These are phyloP conservation scores for Dasypus novemcinctus DNA, from an alignment of 2,113 vertebrate genomes.

Conservation along the genomic window DNA sequence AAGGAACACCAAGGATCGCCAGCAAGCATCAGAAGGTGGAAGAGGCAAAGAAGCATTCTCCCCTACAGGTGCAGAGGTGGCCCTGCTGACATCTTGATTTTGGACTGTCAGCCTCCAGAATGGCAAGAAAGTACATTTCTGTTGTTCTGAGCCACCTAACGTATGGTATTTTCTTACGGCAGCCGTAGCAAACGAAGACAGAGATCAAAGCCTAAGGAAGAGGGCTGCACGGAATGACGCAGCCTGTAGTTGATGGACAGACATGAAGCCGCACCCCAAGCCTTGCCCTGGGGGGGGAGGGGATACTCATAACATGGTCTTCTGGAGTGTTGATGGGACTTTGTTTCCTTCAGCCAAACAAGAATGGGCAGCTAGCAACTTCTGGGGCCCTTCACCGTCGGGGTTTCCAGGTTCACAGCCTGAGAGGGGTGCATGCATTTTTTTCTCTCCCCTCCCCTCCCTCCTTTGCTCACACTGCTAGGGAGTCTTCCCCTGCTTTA, in stretches of 20 bases:
- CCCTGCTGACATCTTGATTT: too few relatives aligned
- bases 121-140: too few relatives aligned
- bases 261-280: background rate
- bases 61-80: too few relatives aligned
- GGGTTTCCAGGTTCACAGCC: background rate
- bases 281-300: background rate
- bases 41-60: too few relatives aligned
- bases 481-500: background rate
- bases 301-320: background rate
- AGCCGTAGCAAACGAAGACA: too few relatives aligned
- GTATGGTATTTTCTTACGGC: too few relatives aligned
- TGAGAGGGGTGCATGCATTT: background rate
- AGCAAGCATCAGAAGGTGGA: too few relatives aligned
- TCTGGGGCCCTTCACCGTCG: too few relatives aligned
- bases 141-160: too few relatives aligned
- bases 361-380: background rate
- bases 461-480: background rate
- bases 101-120: too few relatives aligned
- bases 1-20: too few relatives aligned
- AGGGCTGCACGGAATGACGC: background rate
- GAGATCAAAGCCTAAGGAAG: background rate
- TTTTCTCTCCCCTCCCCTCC: background rate
- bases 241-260: background rate
- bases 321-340: background rate
- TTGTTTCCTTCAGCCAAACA: background rate